Evolutionary conservation across 2,888 invertebrate genomes (phyloP), one percentile per base, ranked within the genome.

Genomic region (Reticulitermes lucifugus): DNA sequence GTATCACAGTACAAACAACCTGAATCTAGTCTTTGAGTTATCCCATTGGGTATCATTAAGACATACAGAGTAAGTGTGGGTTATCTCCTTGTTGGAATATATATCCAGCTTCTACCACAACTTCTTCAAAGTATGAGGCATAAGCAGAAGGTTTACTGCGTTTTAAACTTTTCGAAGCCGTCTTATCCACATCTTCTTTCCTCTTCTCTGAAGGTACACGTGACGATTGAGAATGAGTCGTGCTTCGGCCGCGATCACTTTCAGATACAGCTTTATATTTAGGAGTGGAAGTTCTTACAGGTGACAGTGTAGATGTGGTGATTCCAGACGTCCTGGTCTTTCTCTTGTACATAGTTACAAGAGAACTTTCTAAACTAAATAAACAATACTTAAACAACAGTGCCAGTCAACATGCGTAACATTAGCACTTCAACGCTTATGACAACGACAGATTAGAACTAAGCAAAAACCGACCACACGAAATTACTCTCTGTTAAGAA

Each of bases 271-370:
- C 41, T 41, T 41, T 9, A 41, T 41, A 46, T n/a, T 46, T 46
- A 14, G 60, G 81, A 22, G 81, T 81, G 3, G 81, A 81, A 0
- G 81, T 81, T 10, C 14, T 70, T 10, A 81, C 22, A n/a, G 18
- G 35, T 60, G 80, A 35, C 10, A 43, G 60, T n/a, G 41, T 51
- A 4, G 7, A 14, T 14, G 10, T n/a, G 9, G 22, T 80, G 25
- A 5, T 81, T 46, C 18, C n/a, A n/a, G 65, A 10, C 25, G 35
- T 59, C 7, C 41, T 60, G 10, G 9, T 7, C 22, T n/a, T 65
- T 25, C 70, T 81, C 43, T 81, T 81, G 43, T 81, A 81, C 81
- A 81, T 81, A 79, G 2, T 55, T 18, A 55, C 4, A 18, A 55
- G 14, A 0, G 1, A 12, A 55, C 55, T 55, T 55, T 55, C 14